Evolutionary conservation across 2,113 vertebrate genomes (phyloP).

Genomic region (Arizona elegans): DNA sequence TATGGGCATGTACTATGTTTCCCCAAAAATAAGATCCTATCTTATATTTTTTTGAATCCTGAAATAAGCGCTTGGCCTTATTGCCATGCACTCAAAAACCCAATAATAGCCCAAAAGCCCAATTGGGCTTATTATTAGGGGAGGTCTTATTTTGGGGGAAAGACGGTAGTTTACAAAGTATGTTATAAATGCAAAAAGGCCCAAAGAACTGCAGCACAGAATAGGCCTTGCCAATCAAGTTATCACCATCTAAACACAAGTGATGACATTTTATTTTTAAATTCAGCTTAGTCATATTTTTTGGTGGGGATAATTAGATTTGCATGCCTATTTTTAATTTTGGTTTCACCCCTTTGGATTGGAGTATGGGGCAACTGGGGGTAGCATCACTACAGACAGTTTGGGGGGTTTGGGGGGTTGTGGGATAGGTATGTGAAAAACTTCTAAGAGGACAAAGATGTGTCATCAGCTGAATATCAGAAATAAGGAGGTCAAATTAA

Average conservation of each 20-base stretch:
- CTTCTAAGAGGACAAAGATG: neutral
- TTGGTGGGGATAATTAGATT: slow-evolving; percentile 29
- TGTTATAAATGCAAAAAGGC: slow-evolving; percentile 7
- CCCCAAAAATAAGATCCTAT: too few species aligned
- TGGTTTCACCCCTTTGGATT: neutral
- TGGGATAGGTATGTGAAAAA: neutral
- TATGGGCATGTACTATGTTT: neutral
- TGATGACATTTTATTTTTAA: slow-evolving; percentile 43
- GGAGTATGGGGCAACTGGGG: neutral
- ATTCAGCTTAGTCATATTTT: slow-evolving; percentile 36
- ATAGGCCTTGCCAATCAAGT: slow-evolving; percentile 17
- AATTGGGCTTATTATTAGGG: too few species aligned
- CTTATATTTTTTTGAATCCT: too few species aligned
- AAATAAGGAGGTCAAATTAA: neutral
- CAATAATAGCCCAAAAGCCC: too few species aligned
- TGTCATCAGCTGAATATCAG: neutral
- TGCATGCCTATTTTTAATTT: neutral
- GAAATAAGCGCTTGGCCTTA: too few species aligned
- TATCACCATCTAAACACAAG: slow-evolving; percentile 44
- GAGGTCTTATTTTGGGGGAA: too few species aligned
- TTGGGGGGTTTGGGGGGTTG: neutral
- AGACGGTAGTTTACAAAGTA: neutral
- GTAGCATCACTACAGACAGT: neutral
- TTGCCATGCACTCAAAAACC: too few species aligned
- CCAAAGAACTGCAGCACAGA: slow-evolving; percentile 23